These are phyloP conservation scores for Gymnoscelis rufifasciata DNA, from an alignment of 2,888 invertebrate species.

Conservation along the genomic window DNA sequence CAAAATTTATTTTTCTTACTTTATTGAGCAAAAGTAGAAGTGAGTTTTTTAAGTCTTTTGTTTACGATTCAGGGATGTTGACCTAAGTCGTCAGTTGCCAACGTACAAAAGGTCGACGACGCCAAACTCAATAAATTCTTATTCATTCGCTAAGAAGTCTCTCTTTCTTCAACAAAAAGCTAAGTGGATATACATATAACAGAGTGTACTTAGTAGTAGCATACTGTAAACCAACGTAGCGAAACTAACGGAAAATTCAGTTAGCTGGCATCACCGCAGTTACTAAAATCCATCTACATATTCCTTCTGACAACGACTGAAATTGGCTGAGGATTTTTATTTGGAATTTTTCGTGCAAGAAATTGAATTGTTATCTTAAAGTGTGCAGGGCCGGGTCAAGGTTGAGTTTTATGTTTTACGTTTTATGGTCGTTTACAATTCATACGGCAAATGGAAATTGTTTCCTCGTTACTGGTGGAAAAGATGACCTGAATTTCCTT, in stretches of 20 bases:
- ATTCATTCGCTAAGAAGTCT: no score
- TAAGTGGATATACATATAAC: no score
- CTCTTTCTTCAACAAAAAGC: no score
- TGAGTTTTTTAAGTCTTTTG: no score
- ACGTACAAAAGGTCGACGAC: no score
- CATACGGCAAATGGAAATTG: background rate
- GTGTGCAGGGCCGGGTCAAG: constrained; percentile 21
- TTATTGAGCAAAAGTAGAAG: no score
- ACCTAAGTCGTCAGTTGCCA: no score
- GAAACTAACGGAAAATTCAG: background rate
- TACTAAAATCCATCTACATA: constrained; percentile 50
- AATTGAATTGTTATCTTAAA: constrained; percentile 34
- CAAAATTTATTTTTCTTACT: no score
- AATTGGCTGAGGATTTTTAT: constrained; percentile 49
- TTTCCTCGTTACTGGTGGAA: background rate
- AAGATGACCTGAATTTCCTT: background rate
- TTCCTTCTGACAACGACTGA: constrained; percentile 46
- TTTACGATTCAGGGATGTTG: no score
- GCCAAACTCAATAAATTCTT: no score
- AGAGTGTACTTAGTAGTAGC: no score
- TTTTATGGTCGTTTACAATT: constrained; percentile 9
- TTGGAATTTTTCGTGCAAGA: constrained; percentile 41
- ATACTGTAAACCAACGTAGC: background rate
- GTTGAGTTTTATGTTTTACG: constrained; percentile 10
- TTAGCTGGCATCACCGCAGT: constrained; percentile 12